Base-by-base conservation (phyloP, 2,797 vertebrate species). In the Sardinella longiceps region DNA sequence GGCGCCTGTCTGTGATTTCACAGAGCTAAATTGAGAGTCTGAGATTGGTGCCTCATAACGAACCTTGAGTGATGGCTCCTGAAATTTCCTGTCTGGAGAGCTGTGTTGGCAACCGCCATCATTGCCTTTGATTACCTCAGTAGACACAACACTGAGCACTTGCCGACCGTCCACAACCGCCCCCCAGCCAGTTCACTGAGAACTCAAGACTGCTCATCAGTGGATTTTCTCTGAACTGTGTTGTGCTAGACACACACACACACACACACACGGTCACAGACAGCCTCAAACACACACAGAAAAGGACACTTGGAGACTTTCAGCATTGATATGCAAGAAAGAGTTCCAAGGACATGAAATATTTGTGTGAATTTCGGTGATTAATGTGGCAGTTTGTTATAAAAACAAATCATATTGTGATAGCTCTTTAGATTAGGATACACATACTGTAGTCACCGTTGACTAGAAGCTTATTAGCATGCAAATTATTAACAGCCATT, bases 51-150 rank as follows among this genome's bases (percentile, higher is more conserved):
- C 12, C 28, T 70, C 14, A 23, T 77, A 77, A 77, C 15, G 18
- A 77, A 43, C 15, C 70, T 43, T 77, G 70, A 77, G 70, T 77
- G 70, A 77, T 77, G 70, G 70, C 33, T 43, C 33, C 70, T 39
- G 70, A 77, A 39, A 43, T 77, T 6, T 77, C 70, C 70, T 39
- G 70, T 33, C 37, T 20, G 15, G 37, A 77, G 70, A 23, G 33
- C 11, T 39, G 66, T 14, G 6, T 15, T 74, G 66, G 14, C 37
- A 74, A 74, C 66, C 20, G 30, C 33, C 37, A 77, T 77, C 28
- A 77, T 77, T 77, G 33, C 37, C 23, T 23, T 37, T 77, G 70
- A 39, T 43, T 77, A 77, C 37, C 37, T 18, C 9, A 39, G 15
- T 20, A 77, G 70, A 77, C 70, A 43, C 39, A 77, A 37, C 63